Evolutionary conservation across 2,113 vertebrate genomes (phyloP).

Genomic region (Tragelaphus buxtoni): DNA sequence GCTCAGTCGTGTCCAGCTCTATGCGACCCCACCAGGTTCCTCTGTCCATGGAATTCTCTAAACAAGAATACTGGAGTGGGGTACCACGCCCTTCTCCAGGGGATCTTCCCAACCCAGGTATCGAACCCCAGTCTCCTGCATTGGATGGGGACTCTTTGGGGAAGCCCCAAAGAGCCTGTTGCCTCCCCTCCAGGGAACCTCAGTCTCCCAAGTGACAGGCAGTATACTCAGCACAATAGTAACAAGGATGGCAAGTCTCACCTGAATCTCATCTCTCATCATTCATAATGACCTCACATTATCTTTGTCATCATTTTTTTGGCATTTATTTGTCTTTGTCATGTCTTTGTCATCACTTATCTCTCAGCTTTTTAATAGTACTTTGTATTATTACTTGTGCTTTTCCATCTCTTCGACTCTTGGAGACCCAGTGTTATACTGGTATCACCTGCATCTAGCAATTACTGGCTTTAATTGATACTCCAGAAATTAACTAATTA

Average conservation of each 20-base stretch:
- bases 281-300: not conserved
- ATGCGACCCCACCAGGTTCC: not conserved
- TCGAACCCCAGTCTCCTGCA: not conserved
- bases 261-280: not conserved
- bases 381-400: not conserved
- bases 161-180: not conserved
- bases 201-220: not conserved
- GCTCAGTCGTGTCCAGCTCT: not conserved
- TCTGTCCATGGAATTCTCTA: not conserved
- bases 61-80: not conserved
- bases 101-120: not conserved
- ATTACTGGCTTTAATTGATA: not conserved
- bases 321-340: not conserved
- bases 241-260: not conserved
- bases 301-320: not conserved
- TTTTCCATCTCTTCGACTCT: not conserved
- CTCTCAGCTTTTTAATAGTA: not conserved
- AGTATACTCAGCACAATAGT: not conserved
- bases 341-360: not conserved
- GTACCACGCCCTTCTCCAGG: not conserved
- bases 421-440: not conserved
- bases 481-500: not conserved
- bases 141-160: not conserved
- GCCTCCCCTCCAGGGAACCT: not conserved
- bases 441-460: not conserved